Conservation (phyloP, 2,888 invertebrate genomes). For the Agapostemon virescens region DNA sequence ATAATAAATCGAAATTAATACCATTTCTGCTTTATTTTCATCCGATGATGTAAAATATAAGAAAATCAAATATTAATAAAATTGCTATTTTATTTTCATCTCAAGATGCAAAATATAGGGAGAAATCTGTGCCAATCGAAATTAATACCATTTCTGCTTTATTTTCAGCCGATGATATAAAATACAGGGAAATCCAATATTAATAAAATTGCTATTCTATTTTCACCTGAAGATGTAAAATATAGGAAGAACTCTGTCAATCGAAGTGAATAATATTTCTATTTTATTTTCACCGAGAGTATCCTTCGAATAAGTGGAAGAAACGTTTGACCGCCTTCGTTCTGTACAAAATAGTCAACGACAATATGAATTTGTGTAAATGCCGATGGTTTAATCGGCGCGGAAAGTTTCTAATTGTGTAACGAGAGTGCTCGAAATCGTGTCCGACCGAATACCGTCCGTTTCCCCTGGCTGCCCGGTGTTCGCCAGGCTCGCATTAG, state of each 20-base stretch:
- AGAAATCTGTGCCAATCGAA: too few species aligned
- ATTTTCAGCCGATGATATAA: neutral
- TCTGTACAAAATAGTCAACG: neutral
- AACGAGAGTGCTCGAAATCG: neutral
- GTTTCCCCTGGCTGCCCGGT: neutral
- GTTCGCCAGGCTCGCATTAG: neutral
- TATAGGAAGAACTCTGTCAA: too few species aligned
- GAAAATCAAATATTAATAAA: too few species aligned
- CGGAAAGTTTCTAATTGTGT: neutral
- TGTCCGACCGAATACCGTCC: neutral
- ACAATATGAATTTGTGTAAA: neutral
- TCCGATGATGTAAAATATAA: neutral
- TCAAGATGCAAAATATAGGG: too few species aligned
- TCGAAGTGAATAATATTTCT: neutral
- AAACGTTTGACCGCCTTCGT: neutral
- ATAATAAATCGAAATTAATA: neutral
- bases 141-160: too few species aligned
- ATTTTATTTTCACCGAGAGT: neutral
- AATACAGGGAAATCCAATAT: neutral
- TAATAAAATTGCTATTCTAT: too few species aligned
- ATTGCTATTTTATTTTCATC: too few species aligned
- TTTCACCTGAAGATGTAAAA: too few species aligned
- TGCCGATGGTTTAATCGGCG: neutral
- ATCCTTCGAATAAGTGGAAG: neutral
- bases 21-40: neutral